A percentile compares a stretch with the other conserved stretches of the same genome.
Evolutionary conservation across 2,888 invertebrate genomes (phyloP).

Genomic region (Bugulina stolonifera): DNA sequence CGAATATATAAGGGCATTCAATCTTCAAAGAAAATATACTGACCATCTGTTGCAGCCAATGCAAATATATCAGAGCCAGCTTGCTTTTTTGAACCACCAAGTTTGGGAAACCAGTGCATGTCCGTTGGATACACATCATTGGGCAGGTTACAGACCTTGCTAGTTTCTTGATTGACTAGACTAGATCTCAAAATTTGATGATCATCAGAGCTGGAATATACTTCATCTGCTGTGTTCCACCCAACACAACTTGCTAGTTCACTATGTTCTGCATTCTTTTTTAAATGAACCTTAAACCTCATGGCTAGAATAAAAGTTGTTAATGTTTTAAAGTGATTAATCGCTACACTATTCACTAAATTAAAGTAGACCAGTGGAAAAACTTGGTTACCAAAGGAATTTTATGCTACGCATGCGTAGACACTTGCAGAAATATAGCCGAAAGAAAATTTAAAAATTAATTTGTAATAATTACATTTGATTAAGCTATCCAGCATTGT

Average conservation of each 20-base stretch:
- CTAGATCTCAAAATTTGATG: conserved; percentile 74
- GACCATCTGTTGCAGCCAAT: conserved; percentile 81
- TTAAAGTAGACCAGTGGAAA: background rate
- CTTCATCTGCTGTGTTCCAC: conserved; percentile 89
- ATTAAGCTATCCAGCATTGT: too few species aligned
- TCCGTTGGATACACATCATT: conserved; percentile 81
- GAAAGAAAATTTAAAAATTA: too few species aligned
- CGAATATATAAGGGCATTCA: too few species aligned
- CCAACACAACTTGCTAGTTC: conserved; percentile 82
- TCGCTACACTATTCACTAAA: conserved; percentile 1
- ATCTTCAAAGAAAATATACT: conserved; percentile 36
- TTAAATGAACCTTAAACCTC: conserved; percentile 74
- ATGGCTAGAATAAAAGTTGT: too few species aligned
- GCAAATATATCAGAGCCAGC: conserved; percentile 71
- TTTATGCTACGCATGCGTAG: conserved; percentile 10
- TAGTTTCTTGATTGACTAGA: conserved; percentile 54
- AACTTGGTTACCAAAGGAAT: conserved; percentile 19
- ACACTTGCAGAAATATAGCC: too few species aligned
- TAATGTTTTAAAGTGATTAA: too few species aligned
- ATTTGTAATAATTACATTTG: too few species aligned
- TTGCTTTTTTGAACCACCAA: conserved; percentile 43
- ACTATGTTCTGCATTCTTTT: conserved; percentile 68
- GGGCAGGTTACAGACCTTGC: conserved; percentile 68
- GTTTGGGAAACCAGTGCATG: conserved; percentile 79
- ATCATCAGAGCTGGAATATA: conserved; percentile 90